Evolutionary conservation across 2,797 vertebrate species (phyloP).

Genomic region (Arrhamphus sclerolepis): DNA sequence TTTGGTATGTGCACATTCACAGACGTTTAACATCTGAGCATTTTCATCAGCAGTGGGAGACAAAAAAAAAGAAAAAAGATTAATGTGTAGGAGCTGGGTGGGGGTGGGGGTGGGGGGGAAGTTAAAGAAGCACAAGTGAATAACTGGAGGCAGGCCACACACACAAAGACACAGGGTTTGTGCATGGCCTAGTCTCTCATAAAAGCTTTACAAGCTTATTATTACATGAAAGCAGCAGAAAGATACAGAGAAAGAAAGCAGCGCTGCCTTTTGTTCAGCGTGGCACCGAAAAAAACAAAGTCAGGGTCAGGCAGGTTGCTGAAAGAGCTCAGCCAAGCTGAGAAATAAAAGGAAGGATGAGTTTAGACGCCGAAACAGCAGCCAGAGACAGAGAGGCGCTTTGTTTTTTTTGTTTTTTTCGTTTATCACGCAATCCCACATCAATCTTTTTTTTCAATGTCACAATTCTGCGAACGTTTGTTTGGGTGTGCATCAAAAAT

Average conservation of each 20-base stretch:
- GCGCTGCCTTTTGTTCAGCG: constrained; percentile 44
- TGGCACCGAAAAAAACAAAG: constrained; percentile 28
- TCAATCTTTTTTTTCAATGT: too few relatives aligned
- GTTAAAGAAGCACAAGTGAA: constrained; percentile 43
- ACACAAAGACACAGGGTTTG: constrained; percentile 35
- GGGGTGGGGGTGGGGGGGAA: constrained; percentile 37
- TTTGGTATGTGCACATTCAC: constrained; percentile 56
- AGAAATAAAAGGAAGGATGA: constrained; percentile 61
- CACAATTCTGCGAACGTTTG: constrained; percentile 7
- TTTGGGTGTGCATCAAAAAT: constrained; percentile 18
- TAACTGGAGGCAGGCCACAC: constrained; percentile 51
- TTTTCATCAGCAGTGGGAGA: constrained; percentile 6
- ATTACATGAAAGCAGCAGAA: constrained; percentile 39
- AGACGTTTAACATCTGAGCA: constrained; percentile 55
- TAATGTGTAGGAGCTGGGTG: constrained; percentile 43
- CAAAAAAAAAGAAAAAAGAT: constrained; percentile 16
- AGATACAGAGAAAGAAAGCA: constrained; percentile 32
- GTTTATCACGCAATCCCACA: constrained; percentile 33
- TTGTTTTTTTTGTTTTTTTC: constrained; percentile 34
- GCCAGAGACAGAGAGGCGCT: constrained; percentile 38
- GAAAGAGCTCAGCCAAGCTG: constrained; percentile 65
- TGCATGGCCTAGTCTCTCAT: constrained; percentile 32
- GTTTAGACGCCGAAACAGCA: constrained; percentile 52
- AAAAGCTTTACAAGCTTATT: constrained; percentile 51
- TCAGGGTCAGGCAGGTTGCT: constrained; percentile 38